phyloP scores from a whole-genome alignment of 1,140 invertebrate genomes.

The Caenorhabditis briggsae region DNA sequence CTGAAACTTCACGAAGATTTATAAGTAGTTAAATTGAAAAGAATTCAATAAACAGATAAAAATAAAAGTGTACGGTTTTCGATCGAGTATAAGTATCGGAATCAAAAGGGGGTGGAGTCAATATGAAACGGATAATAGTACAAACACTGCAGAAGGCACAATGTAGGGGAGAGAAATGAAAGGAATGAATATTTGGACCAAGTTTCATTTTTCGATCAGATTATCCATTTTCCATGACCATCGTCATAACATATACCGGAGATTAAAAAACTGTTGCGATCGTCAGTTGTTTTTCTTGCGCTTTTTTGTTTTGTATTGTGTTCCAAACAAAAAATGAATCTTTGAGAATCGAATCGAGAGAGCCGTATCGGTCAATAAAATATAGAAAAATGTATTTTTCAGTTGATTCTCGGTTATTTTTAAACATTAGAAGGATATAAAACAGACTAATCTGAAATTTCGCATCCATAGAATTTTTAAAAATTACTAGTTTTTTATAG shows the following conservation, averaged over 20 bases:
- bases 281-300: background rate
- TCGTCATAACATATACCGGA: background rate
- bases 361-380: too few relatives aligned
- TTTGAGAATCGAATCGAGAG: too few relatives aligned
- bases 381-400: too few relatives aligned
- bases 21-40: too few relatives aligned
- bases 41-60: too few relatives aligned
- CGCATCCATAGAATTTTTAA: too few relatives aligned
- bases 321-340: background rate
- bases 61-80: background rate
- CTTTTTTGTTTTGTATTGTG: background rate
- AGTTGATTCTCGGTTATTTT: too few relatives aligned
- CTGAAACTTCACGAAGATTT: too few relatives aligned
- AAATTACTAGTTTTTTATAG: too few relatives aligned
- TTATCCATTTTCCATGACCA: slow-evolving; percentile 3
- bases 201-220: slow-evolving; percentile 14
- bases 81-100: background rate
- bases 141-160: background rate
- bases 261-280: background rate
- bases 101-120: background rate
- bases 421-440: too few relatives aligned
- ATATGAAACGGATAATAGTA: background rate
- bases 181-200: background rate
- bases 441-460: too few relatives aligned
- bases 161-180: background rate